Evolutionary conservation across 1,140 invertebrate species (phyloP).

Genomic region (Idris sp.): DNA sequence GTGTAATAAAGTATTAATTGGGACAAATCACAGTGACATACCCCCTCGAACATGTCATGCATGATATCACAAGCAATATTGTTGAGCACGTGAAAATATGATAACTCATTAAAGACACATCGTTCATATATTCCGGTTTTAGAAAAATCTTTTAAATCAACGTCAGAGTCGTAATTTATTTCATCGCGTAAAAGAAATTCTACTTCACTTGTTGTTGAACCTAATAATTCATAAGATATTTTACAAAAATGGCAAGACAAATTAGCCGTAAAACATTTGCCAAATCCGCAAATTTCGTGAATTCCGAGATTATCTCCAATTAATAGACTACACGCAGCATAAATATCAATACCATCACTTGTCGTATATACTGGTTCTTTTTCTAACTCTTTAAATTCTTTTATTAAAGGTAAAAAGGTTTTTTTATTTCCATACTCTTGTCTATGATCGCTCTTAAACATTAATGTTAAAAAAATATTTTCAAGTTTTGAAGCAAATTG

Average conservation of each 20-base stretch:
- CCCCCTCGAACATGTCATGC: conserved; percentile 36
- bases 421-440: not conserved
- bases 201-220: conserved; percentile 19
- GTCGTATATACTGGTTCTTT: not conserved
- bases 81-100: conserved; percentile 32
- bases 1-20: conserved; percentile 23
- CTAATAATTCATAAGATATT: conserved; percentile 11
- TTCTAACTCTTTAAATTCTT: not conserved
- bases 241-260: conserved; percentile 34
- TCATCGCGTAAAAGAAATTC: conserved; percentile 16
- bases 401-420: not conserved
- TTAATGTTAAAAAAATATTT: conserved; percentile 6
- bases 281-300: not conserved
- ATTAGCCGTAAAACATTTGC: conserved; percentile 22
- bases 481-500: conserved; percentile 23
- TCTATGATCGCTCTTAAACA: not conserved
- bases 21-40: conserved; percentile 15
- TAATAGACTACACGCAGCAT: not conserved
- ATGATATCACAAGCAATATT: conserved; percentile 29
- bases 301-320: not conserved
- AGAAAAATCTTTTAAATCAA: conserved; percentile 22
- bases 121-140: conserved; percentile 28
- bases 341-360: not conserved
- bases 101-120: conserved; percentile 38
- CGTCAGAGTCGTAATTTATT: conserved; percentile 26